These are phyloP conservation scores for Xenus cinereus DNA, from an alignment of 2,113 vertebrate species.

Conservation along the genomic window DNA sequence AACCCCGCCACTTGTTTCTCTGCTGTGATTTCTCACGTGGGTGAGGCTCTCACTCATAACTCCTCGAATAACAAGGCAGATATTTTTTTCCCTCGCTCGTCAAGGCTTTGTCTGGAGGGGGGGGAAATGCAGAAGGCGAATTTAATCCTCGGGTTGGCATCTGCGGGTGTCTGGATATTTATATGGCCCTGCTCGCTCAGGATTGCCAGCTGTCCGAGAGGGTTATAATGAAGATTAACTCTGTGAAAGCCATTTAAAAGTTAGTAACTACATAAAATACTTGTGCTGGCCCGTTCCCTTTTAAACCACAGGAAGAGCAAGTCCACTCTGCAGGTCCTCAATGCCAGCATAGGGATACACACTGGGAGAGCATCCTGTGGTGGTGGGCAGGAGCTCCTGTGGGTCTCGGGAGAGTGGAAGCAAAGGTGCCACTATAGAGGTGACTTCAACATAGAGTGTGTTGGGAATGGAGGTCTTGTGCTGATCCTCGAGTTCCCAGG, in stretches of 20 bases:
- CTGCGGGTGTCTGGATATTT: constrained; percentile 17
- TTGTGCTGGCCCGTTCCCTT: not conserved
- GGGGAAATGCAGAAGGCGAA: not conserved
- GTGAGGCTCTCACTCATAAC: not conserved
- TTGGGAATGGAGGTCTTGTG: not conserved
- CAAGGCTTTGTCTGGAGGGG: not conserved
- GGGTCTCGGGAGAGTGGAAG: accelerated
- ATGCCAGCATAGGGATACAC: accelerated
- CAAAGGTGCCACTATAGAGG: not conserved
- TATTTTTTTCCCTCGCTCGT: not conserved
- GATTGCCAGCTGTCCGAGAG: constrained; percentile 20
- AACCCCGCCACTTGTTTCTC: not conserved
- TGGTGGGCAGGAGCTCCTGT: not conserved
- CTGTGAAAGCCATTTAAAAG: not conserved
- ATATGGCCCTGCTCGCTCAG: not conserved
- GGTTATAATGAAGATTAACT: constrained; percentile 48
- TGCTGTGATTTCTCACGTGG: not conserved
- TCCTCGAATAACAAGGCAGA: not conserved
- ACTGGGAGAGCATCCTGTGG: accelerated
- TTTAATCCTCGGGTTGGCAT: constrained; percentile 17
- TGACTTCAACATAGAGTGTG: not conserved
- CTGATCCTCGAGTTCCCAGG: not conserved
- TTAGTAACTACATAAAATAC: constrained; percentile 41
- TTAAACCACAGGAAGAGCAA: not conserved
- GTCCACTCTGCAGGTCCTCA: not conserved